Evolutionary conservation across 2,888 invertebrate genomes (phyloP).

Genomic region (Ormyrus nitidulus): DNA sequence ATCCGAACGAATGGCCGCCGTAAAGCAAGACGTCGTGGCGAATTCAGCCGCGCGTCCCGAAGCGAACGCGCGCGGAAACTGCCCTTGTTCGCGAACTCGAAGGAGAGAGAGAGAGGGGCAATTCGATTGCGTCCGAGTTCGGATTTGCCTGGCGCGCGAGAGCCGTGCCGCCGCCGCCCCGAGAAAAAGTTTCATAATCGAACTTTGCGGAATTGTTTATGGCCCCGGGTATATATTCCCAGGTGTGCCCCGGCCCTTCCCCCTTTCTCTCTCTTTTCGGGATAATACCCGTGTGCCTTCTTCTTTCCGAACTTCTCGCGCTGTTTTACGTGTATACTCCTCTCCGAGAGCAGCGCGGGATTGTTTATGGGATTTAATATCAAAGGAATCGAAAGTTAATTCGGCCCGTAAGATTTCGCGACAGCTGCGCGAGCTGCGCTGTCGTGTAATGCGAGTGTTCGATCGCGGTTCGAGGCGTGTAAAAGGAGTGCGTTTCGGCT

Average conservation of each 20-base stretch:
- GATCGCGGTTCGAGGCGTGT: background rate
- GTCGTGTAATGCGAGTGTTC: background rate
- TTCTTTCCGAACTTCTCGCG: background rate
- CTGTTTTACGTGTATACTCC: conserved; percentile 22
- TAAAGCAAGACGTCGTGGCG: conserved; percentile 62
- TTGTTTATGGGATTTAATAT: conserved; percentile 45
- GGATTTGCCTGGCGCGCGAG: conserved; percentile 11
- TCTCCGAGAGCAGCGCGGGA: background rate
- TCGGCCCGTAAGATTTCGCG: background rate
- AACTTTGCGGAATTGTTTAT: conserved; percentile 73
- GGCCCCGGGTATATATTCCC: conserved; percentile 48
- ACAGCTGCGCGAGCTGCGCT: background rate
- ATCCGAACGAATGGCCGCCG: conserved; percentile 59
- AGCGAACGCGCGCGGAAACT: conserved; percentile 28
- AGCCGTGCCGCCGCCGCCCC: no score
- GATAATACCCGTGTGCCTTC: conserved; percentile 32
- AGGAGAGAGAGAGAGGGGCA: conserved; percentile 1
- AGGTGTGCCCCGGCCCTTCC: conserved; percentile 5
- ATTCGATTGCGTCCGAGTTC: conserved; percentile 32
- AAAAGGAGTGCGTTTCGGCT: background rate
- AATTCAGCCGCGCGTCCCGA: conserved; percentile 35
- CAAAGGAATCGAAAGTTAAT: conserved; percentile 7
- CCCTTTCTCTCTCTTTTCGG: background rate
- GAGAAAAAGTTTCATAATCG: conserved; percentile 72
- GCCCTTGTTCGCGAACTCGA: conserved; percentile 34